phyloP scores from a whole-genome alignment of 2,888 invertebrate genomes.

The Diabrotica balteata region DNA sequence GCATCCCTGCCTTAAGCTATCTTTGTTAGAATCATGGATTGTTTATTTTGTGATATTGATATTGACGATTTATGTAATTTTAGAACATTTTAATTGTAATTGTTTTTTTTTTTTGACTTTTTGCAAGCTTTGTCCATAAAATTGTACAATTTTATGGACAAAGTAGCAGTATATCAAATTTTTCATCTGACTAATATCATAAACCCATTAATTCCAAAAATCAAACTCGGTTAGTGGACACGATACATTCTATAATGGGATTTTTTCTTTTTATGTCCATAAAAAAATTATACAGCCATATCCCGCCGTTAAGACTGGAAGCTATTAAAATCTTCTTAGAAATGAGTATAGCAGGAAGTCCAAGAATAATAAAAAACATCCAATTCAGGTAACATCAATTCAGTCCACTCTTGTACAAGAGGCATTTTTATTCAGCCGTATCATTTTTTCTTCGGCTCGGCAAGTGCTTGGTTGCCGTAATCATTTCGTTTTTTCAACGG shows the following conservation, averaged over 20 bases:
- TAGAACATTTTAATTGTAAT: no score
- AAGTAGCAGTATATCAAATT: no score
- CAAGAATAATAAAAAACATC: constrained; percentile 23
- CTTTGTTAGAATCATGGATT: no score
- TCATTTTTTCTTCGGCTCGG: constrained; percentile 11
- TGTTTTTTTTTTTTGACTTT: no score
- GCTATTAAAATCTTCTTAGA: constrained; percentile 24
- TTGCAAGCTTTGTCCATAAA: no score
- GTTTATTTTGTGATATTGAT: no score
- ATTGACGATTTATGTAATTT: no score
- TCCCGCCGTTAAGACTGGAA: constrained; percentile 20
- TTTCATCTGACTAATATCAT: not conserved
- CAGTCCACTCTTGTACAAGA: constrained; percentile 15
- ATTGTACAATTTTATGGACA: no score
- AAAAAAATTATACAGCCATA: constrained; percentile 4
- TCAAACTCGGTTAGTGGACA: not conserved
- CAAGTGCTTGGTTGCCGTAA: constrained; percentile 18
- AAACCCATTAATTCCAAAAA: not conserved
- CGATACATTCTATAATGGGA: not conserved
- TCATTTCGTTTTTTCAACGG: constrained; percentile 27
- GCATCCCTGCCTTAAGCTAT: no score
- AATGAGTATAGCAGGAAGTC: constrained; percentile 23
- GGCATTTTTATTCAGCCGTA: constrained; percentile 17
- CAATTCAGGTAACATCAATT: constrained; percentile 19
- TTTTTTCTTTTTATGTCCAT: not conserved